Conservation (phyloP, 2,797 vertebrate species). For the Lepidocolaptes lacrymiger region DNA sequence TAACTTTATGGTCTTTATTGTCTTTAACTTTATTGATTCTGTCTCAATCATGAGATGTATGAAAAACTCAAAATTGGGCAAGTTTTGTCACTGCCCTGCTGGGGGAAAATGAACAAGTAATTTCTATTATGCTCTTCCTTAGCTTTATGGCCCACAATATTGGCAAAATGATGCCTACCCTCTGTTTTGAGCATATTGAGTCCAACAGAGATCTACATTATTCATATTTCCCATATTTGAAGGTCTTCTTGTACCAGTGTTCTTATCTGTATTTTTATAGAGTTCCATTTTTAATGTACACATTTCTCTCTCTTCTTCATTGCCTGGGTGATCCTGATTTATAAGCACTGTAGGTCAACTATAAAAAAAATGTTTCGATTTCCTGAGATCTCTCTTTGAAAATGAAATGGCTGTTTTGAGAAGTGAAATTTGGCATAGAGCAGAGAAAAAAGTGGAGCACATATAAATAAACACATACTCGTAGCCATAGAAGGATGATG, state of each 20-base stretch:
- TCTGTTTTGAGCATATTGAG: neutral
- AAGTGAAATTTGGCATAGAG: neutral
- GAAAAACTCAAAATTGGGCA: neutral
- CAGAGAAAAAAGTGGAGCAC: neutral
- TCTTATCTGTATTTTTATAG: neutral
- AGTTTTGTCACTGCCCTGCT: neutral
- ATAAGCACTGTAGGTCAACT: neutral
- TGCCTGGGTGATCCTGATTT: neutral
- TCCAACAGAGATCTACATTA: neutral
- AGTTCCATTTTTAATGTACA: neutral
- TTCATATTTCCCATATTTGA: neutral
- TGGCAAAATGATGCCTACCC: neutral
- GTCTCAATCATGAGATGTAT: neutral
- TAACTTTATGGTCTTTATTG: neutral
- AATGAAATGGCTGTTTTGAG: neutral
- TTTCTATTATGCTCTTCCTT: neutral
- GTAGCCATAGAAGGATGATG: neutral
- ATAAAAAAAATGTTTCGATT: neutral
- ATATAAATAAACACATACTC: neutral
- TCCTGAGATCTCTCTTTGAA: conserved; percentile 9
- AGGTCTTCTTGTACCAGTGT: neutral
- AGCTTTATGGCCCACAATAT: accelerated
- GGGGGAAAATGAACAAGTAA: neutral
- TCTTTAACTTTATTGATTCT: neutral
- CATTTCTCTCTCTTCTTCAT: neutral